Percentiles rank a stretch among this genome's conserved stretches.
phyloP scores from a whole-genome alignment of 2,113 vertebrate species.

The Apodemus sylvaticus region DNA sequence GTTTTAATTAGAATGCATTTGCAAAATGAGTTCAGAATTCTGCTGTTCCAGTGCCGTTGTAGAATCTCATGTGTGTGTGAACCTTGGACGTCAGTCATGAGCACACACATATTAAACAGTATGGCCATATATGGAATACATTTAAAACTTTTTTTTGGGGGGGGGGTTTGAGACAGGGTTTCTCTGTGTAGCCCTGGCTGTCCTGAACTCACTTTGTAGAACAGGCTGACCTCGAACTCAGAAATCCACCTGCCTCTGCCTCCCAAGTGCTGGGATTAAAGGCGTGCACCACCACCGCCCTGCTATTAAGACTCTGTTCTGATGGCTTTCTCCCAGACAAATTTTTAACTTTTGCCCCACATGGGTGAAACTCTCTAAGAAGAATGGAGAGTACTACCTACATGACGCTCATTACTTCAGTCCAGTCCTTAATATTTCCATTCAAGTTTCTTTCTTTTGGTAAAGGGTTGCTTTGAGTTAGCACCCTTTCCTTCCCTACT shows the following conservation, averaged over 20 bases:
- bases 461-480: background rate
- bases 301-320: background rate
- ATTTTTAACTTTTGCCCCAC: background rate
- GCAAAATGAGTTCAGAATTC: background rate
- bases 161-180: too few relatives aligned
- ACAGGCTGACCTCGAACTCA: too few relatives aligned
- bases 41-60: background rate
- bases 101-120: background rate
- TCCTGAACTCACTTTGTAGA: too few relatives aligned
- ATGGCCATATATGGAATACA: background rate
- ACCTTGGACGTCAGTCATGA: background rate
- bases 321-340: background rate
- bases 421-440: background rate
- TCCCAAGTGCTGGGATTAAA: too few relatives aligned
- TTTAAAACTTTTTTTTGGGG: too few relatives aligned
- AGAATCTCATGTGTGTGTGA: background rate
- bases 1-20: constrained; percentile 8
- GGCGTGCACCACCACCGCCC: too few relatives aligned
- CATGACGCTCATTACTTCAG: background rate
- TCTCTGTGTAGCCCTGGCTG: too few relatives aligned
- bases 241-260: too few relatives aligned
- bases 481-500: background rate
- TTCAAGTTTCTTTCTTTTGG: background rate
- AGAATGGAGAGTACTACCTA: background rate
- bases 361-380: background rate